Evolutionary conservation across 2,113 vertebrate genomes (phyloP).

Genomic region (Macquaria australasica): DNA sequence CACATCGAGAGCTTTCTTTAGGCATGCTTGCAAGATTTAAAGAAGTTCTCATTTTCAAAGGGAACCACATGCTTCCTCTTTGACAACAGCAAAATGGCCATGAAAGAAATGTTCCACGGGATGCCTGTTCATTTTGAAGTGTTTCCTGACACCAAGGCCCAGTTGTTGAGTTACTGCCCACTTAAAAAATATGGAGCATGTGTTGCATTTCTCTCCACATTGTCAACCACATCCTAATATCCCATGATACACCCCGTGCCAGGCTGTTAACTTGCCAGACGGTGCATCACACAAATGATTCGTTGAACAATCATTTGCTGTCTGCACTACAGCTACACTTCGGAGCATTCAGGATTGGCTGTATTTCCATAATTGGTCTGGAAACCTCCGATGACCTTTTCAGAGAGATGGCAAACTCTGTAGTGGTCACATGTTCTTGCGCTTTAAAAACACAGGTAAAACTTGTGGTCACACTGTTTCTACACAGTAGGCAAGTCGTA

Average conservation of each 20-base stretch:
- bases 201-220: not conserved
- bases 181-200: not conserved
- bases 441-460: not conserved
- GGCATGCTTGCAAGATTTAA: constrained; percentile 44
- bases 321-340: not conserved
- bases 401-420: not conserved
- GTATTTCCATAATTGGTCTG: not conserved
- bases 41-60: constrained; percentile 56
- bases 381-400: constrained; percentile 2
- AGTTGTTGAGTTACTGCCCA: not conserved
- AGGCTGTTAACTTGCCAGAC: not conserved
- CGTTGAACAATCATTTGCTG: not conserved
- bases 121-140: constrained; percentile 13
- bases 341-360: not conserved
- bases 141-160: not conserved
- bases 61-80: constrained; percentile 63
- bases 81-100: not conserved
- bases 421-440: not conserved
- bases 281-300: not conserved
- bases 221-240: not conserved
- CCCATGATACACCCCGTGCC: not conserved
- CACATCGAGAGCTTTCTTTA: constrained; percentile 14
- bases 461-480: not conserved
- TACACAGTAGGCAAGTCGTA: constrained; percentile 1
- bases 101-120: constrained; percentile 1